Percentiles rank a stretch among this genome's conserved stretches.
These are phyloP conservation scores for Pseudorectes ferrugineus DNA, from an alignment of 2,113 vertebrate species.

Conservation along the genomic window DNA sequence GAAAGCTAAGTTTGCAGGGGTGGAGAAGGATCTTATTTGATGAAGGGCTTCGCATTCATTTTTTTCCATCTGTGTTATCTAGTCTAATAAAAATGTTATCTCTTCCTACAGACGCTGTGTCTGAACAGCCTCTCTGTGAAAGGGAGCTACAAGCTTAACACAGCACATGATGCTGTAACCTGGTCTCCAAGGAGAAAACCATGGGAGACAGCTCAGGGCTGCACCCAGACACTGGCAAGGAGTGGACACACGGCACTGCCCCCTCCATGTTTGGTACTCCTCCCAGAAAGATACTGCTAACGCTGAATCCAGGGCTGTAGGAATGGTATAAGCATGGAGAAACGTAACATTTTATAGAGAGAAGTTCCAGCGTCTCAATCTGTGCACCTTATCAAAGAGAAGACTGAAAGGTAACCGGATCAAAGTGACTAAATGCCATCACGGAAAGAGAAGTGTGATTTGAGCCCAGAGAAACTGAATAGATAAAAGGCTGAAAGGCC, in stretches of 20 bases:
- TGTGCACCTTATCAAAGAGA: neutral
- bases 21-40: constrained; percentile 4
- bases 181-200: neutral
- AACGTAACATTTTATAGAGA: neutral
- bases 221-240: neutral
- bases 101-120: constrained; percentile 22
- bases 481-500: neutral
- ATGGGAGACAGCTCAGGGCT: neutral
- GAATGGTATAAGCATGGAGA: neutral
- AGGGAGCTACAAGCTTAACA: neutral
- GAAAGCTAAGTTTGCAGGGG: neutral
- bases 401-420: neutral
- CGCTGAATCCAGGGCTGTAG: neutral
- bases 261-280: neutral
- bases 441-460: neutral
- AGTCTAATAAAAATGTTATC: constrained; percentile 44
- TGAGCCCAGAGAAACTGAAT: neutral
- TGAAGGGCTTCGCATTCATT: constrained; percentile 18
- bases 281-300: neutral
- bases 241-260: neutral
- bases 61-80: constrained; percentile 47
- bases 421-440: neutral
- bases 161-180: neutral
- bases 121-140: neutral
- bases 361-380: neutral